Base-by-base conservation (phyloP, 2,888 invertebrate species). In the Lasioglossum zephyrum region DNA sequence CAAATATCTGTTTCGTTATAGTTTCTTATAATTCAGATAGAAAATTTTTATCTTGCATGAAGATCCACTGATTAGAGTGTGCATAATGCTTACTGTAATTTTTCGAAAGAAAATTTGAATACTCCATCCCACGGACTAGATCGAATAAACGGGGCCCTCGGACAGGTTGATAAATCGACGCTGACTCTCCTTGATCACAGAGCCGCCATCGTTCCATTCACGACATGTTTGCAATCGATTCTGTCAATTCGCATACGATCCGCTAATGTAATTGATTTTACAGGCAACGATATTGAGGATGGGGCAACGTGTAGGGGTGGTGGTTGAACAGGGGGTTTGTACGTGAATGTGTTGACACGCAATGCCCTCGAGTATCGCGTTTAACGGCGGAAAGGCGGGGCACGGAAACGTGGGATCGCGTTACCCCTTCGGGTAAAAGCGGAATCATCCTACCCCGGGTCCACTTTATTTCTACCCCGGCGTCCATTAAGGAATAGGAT, bases 191-290 rank as follows among this genome's bases (percentile, higher is more conserved):
- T 44, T n/a, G 82, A 74, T 81, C 60, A 47, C 41, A 8, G 36
- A 53, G 53, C 66, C 26, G n/a, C 66, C 66, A 69, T 39, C 69
- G 39, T 22, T 69, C 69, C 69, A 69, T 60, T n/a, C 49, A n/a
- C 16, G 77, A 72, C 39, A 49, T 66, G 63, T 82, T 85, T 74
- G 47, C 86, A 31, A 77, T 85, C 79, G 82, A 82, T 73, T 69
- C 70, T n/a, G 79, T 77, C 77, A 69, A 77, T 85, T 85, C 77
- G 79, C 79, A 60, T 77, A 80, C 79, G 74, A 82, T 76, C 74
- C 81, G 41, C 82, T 87, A 85, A 87, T 87, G 85, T 79, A 87
- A 87, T 87, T 87, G 87, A 82, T 80, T 87, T 79, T 66, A 66
- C 82, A 82, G 70, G 77, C 60, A 75, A 77, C 74, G 87, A 76